Evolutionary conservation across 2,797 vertebrate species (phyloP).

Genomic region (Ctenopoma multispine): DNA sequence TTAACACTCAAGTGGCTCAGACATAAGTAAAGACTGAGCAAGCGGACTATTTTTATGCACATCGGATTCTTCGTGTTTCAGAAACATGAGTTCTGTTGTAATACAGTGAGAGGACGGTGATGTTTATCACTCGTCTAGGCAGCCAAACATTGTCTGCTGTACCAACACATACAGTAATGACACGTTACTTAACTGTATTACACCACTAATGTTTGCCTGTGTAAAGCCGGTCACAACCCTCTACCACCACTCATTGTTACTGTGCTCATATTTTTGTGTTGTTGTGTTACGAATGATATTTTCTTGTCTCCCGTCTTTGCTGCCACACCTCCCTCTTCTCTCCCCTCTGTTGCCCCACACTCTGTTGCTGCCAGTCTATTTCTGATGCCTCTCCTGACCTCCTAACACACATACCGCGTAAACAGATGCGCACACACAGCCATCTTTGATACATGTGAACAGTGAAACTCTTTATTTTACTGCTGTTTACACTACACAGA

Average conservation of each 20-base stretch:
- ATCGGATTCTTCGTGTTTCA: constrained; percentile 8
- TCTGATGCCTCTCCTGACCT: constrained; percentile 43
- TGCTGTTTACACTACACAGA: no score
- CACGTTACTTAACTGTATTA: constrained; percentile 21
- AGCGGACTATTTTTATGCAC: constrained; percentile 26
- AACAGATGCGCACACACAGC: constrained; percentile 47
- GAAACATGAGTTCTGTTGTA: neutral
- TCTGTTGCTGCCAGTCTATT: constrained; percentile 36
- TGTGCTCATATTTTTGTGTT: constrained; percentile 3
- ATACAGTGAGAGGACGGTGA: neutral
- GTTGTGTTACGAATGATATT: constrained; percentile 5
- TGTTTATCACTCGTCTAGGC: constrained; percentile 11
- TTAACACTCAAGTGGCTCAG: neutral
- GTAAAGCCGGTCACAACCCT: constrained; percentile 7
- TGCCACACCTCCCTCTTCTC: neutral
- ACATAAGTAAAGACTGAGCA: constrained; percentile 22
- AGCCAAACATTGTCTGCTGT: constrained; percentile 29
- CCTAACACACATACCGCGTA: constrained; percentile 53
- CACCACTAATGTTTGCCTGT: constrained; percentile 8
- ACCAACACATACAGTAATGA: constrained; percentile 34
- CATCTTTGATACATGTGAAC: constrained; percentile 40
- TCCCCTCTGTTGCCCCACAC: neutral
- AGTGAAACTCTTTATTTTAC: constrained; percentile 21
- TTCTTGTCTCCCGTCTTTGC: constrained; percentile 1
- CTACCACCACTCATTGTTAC: constrained; percentile 12